Conservation (phyloP, 2,888 invertebrate genomes). For the Willowsia nigromaculata region DNA sequence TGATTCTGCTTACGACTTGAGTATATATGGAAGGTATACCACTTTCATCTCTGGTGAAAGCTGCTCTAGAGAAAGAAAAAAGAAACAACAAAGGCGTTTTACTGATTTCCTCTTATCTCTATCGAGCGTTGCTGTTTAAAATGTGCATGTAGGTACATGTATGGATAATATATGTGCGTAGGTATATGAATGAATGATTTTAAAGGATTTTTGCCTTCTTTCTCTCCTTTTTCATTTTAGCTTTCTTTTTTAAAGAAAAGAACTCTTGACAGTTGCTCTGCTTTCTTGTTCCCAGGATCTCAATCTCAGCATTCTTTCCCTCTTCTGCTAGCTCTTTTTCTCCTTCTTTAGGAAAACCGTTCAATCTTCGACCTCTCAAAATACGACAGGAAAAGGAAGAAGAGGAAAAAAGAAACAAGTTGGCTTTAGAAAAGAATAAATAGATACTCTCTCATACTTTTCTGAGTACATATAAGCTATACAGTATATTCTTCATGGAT, state of each 20-base stretch:
- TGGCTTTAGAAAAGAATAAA: constrained; percentile 58
- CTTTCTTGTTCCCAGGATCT: constrained; percentile 41
- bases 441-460: background rate
- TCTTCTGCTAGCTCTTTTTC: background rate
- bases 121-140: background rate
- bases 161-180: background rate
- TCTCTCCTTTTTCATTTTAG: constrained; percentile 24
- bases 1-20: no score
- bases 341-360: constrained; percentile 38
- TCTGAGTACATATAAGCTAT: background rate
- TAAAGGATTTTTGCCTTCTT: background rate
- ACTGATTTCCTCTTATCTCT: background rate
- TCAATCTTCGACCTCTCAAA: constrained; percentile 68
- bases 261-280: constrained; percentile 59
- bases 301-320: constrained; percentile 52
- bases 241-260: constrained; percentile 42
- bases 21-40: no score
- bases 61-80: background rate
- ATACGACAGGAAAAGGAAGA: constrained; percentile 52
- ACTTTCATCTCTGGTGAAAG: background rate
- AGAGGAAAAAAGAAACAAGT: constrained; percentile 46
- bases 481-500: constrained; percentile 9
- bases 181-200: background rate
- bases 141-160: background rate
- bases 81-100: background rate